phyloP scores from a whole-genome alignment of 2,113 vertebrate species.

The Acanthisitta chloris region DNA sequence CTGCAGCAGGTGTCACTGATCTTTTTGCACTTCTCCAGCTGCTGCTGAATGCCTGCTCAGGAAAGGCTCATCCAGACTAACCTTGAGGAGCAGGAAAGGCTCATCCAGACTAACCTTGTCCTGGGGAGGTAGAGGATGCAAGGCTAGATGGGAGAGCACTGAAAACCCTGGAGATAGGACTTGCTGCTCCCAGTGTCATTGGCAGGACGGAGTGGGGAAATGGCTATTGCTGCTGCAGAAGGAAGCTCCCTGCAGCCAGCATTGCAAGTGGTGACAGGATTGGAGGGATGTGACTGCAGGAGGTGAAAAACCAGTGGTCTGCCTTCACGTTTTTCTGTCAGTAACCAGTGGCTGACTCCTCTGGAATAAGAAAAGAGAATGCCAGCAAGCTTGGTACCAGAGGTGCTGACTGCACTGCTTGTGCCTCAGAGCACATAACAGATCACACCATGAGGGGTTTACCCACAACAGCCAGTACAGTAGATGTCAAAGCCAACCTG shows the following conservation, averaged over 20 bases:
- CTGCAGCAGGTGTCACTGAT: neutral
- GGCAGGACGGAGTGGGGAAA: neutral
- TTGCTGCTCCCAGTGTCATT: neutral
- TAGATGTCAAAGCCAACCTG: neutral
- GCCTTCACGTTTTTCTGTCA: neutral
- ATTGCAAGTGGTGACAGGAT: fast-evolving
- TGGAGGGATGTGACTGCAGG: neutral
- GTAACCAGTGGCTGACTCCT: neutral
- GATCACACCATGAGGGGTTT: fast-evolving
- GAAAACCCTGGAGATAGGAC: neutral
- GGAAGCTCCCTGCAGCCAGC: neutral
- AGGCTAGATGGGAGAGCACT: neutral
- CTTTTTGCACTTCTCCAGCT: neutral
- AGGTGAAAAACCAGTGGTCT: neutral
- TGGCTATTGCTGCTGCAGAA: neutral
- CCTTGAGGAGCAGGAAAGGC: neutral
- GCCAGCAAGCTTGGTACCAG: neutral
- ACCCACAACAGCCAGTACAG: neutral
- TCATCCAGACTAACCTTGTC: neutral
- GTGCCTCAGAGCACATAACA: neutral
- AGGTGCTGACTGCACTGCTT: neutral
- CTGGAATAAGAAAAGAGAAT: neutral
- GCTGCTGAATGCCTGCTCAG: neutral
- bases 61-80: neutral
- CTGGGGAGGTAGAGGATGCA: neutral